Conservation (phyloP, 2,888 invertebrate species). For the Acrobasis repandana region DNA sequence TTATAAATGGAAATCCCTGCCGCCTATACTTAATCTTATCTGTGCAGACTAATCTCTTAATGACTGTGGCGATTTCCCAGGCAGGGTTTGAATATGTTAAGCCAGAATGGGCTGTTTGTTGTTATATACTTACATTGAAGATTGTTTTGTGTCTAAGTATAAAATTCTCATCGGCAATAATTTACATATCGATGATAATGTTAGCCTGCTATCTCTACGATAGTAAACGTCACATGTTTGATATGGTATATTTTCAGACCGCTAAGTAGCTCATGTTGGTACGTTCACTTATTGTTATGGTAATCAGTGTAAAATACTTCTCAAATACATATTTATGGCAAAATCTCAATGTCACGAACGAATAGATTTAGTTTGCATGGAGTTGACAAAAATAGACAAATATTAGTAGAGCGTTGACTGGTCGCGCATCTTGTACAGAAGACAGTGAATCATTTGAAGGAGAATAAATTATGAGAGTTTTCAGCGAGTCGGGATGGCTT, state of each 20-base stretch:
- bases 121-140: background rate
- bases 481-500: no score
- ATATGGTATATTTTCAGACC: slow-evolving; percentile 4
- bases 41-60: no score
- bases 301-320: background rate
- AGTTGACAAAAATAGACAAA: background rate
- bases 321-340: slow-evolving; percentile 1
- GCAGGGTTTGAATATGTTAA: no score
- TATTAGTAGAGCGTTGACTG: background rate
- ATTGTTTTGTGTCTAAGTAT: background rate
- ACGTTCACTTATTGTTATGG: background rate
- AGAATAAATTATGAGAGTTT: no score
- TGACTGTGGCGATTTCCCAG: no score
- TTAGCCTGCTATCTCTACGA: background rate
- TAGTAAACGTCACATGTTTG: background rate
- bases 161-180: background rate
- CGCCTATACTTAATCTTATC: no score
- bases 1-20: no score
- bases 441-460: background rate
- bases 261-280: slow-evolving; percentile 8
- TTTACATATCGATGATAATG: background rate
- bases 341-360: slow-evolving; percentile 10
- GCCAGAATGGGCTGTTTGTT: no score
- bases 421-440: background rate
- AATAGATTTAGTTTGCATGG: background rate